Evolutionary conservation across 2,797 vertebrate genomes (phyloP).

Genomic region (Taeniopygia guttata): DNA sequence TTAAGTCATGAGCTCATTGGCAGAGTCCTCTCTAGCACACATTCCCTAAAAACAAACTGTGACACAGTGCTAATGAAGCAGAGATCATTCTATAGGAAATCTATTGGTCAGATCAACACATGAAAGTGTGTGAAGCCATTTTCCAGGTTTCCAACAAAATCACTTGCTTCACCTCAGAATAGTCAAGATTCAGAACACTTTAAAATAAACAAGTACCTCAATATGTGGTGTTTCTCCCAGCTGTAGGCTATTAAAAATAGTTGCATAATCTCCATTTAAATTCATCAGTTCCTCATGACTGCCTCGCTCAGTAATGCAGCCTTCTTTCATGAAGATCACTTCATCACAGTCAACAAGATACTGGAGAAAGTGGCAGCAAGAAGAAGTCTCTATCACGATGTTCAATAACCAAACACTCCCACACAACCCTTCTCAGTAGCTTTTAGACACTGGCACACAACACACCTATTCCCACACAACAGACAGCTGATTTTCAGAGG

Average conservation of each 20-base stretch:
- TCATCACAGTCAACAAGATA: slow-evolving; percentile 93
- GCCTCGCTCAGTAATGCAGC: slow-evolving; percentile 86
- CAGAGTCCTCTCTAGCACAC: background rate
- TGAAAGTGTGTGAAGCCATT: background rate
- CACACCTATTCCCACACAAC: background rate
- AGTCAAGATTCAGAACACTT: background rate
- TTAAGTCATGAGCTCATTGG: background rate
- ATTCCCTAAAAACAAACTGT: background rate
- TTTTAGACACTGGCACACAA: background rate
- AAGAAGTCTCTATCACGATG: background rate
- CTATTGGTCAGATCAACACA: background rate
- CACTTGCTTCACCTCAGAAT: background rate
- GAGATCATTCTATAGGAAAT: background rate
- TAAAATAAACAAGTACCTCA: slow-evolving; percentile 76
- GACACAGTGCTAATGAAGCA: background rate
- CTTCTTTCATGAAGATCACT: slow-evolving; percentile 91
- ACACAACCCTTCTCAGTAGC: background rate
- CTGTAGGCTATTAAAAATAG: slow-evolving; percentile 90
- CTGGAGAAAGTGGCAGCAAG: slow-evolving; percentile 66
- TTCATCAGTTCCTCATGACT: slow-evolving; percentile 90
- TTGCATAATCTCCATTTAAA: slow-evolving; percentile 87
- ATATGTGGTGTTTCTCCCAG: slow-evolving; percentile 87
- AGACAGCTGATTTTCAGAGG: background rate
- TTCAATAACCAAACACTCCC: background rate
- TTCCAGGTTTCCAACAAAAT: background rate